These are phyloP conservation scores for Acrobasis suavella DNA, from an alignment of 2,888 invertebrate genomes.

Conservation along the genomic window DNA sequence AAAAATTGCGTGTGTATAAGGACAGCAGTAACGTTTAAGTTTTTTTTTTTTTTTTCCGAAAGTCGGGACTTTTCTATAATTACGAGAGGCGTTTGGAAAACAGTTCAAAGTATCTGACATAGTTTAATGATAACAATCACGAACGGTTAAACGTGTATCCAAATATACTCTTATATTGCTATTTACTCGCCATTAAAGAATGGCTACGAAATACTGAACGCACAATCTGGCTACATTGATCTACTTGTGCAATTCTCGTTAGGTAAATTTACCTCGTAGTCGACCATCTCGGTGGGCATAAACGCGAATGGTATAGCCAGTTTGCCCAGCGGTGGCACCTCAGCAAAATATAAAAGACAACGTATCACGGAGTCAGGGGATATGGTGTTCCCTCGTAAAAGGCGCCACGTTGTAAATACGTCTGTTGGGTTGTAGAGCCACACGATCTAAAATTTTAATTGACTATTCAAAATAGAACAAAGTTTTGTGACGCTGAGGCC, in stretches of 20 bases:
- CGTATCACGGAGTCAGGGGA: conserved; percentile 55
- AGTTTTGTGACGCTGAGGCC: too few species aligned
- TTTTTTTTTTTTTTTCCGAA: too few species aligned
- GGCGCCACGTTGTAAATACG: conserved; percentile 72
- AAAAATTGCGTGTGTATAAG: too few species aligned
- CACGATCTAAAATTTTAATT: conserved; percentile 52
- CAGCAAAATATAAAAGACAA: conserved; percentile 71
- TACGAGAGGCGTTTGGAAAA: too few species aligned
- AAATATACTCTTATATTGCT: too few species aligned
- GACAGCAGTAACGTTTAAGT: too few species aligned
- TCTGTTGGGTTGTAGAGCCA: conserved; percentile 76
- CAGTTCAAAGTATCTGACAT: too few species aligned
- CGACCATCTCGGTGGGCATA: conserved; percentile 74
- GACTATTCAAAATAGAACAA: background rate
- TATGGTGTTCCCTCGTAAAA: conserved; percentile 60
- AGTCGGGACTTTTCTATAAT: too few species aligned
- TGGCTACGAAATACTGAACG: too few species aligned
- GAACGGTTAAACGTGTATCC: too few species aligned
- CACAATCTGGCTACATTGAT: background rate
- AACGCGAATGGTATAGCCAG: conserved; percentile 74
- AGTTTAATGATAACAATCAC: too few species aligned
- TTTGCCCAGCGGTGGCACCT: conserved; percentile 70
- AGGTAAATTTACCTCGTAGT: conserved; percentile 59
- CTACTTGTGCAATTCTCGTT: background rate
- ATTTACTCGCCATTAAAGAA: too few species aligned